Evolutionary conservation across 2,113 vertebrate genomes (phyloP), one percentile per base, ranked within the genome.

Genomic region (Talpa occidentalis): DNA sequence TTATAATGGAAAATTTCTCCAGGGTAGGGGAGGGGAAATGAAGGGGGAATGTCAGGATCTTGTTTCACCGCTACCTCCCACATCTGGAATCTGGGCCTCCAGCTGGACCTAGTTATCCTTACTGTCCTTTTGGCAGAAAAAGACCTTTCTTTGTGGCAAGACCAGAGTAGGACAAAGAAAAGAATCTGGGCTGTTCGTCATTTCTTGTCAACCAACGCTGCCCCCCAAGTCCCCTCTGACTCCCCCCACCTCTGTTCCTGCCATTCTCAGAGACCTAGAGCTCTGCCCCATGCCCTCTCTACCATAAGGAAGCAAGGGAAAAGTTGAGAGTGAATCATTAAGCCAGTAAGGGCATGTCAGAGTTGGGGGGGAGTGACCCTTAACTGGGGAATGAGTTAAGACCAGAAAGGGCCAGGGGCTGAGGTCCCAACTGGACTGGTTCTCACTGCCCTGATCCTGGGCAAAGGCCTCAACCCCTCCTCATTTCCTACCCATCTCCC

Each of bases 1-100:
- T 96, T 94, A 94, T 89, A 66, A 84, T 94, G 96, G 97, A 95
- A 97, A 97, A 87, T 97, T 96, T 95, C 96, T 83, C 70, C 80
- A 82, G 96, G 97, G 89, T 62, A 77, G 78, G 81, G 89, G 76
- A 64, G 60, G 87, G 76, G 62, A 91, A 94, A 70, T 14, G 83
- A 90, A 91, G 35, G 37, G 19, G 59, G 70, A 80, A 10, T 56
- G 73, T 73, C 21, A 47, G 88, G 80, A 64, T 89, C 60, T 56
- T 78, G 42, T 74, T 89, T 91, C 28, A 21, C 17, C 47, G 26
- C 54, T 84, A 44, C 69, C 80, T 83, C 56, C 81, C 37, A 76
- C 92, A 82, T 97, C 94, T 97, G 96, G 90, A 95, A 79, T 84
- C 59, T 26, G 40, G 72, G 30, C 52, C 37, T 89, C 69, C 85